These are phyloP conservation scores for Darevskia mixta DNA, from an alignment of 2,797 vertebrate genomes.

Conservation along the genomic window DNA sequence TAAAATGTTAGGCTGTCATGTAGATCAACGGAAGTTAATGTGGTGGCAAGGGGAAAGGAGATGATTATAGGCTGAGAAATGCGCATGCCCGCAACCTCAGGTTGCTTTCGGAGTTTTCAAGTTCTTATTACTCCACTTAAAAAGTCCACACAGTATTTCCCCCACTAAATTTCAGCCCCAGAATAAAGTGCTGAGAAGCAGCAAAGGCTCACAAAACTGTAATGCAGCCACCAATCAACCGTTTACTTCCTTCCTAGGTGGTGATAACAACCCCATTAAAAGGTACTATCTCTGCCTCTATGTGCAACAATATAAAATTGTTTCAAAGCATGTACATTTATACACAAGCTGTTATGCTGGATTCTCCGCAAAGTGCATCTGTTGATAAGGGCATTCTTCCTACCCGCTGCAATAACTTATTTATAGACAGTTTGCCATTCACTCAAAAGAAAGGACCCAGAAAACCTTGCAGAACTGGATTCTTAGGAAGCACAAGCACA, in stretches of 20 bases:
- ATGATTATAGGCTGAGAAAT: not conserved
- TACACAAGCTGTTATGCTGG: not conserved
- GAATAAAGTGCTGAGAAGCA: slow-evolving; percentile 2
- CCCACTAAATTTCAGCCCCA: not conserved
- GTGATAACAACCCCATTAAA: slow-evolving; percentile 9
- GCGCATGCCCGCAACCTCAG: not conserved
- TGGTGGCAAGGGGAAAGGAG: not conserved
- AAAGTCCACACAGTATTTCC: not conserved
- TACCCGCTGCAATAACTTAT: not conserved
- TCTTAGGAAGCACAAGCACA: not conserved
- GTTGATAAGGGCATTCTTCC: slow-evolving; percentile 20
- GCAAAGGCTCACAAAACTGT: slow-evolving; percentile 13
- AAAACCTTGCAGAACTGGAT: not conserved
- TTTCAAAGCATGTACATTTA: slow-evolving; percentile 4
- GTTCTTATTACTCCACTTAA: not conserved
- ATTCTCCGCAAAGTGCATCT: not conserved
- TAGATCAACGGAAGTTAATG: not conserved
- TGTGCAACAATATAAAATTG: slow-evolving; percentile 14
- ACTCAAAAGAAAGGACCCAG: not conserved
- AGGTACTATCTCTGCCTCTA: not conserved
- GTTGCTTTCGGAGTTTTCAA: not conserved
- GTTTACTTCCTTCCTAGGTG: not conserved
- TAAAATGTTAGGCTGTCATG: slow-evolving; percentile 1
- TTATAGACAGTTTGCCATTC: not conserved
- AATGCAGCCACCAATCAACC: not conserved